Conservation (phyloP, 2,888 invertebrate species). For the Sarcophaga variegata region DNA sequence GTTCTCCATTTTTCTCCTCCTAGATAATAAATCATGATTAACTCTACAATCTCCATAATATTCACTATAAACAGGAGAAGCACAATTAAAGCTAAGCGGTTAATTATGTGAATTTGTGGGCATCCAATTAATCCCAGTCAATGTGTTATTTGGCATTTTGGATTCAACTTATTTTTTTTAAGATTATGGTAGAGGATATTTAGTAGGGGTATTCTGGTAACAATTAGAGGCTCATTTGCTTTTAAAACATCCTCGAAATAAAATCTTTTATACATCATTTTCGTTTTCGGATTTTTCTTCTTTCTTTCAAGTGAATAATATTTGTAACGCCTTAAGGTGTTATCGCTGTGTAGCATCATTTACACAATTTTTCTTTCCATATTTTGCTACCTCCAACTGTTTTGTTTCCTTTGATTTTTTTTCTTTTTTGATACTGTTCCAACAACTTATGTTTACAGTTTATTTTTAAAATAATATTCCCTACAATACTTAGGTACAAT, state of each 20-base stretch:
- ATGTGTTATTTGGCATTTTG: too few relatives aligned
- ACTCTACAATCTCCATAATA: too few relatives aligned
- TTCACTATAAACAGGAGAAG: too few relatives aligned
- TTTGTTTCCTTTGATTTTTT: too few relatives aligned
- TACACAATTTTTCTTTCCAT: slow-evolving; percentile 1
- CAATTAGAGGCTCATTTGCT: not conserved
- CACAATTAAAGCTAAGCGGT: too few relatives aligned
- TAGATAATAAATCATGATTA: too few relatives aligned
- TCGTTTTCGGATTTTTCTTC: not conserved
- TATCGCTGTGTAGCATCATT: slow-evolving; percentile 16
- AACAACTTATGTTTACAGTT: not conserved
- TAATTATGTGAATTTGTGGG: too few relatives aligned
- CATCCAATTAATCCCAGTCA: too few relatives aligned
- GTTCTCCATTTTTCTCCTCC: too few relatives aligned
- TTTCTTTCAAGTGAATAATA: not conserved
- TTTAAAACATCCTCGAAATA: not conserved
- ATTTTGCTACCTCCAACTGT: not conserved
- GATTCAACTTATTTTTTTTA: too few relatives aligned
- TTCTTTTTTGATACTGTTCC: not conserved
- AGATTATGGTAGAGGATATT: too few relatives aligned
- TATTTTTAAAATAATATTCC: not conserved
- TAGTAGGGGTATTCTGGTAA: too few relatives aligned
- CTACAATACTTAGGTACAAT: not conserved
- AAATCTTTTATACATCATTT: slow-evolving; percentile 17
- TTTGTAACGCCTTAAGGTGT: slow-evolving; percentile 36